Evolutionary conservation across 2,888 invertebrate genomes (phyloP).

Genomic region (Rotaria sp.): DNA sequence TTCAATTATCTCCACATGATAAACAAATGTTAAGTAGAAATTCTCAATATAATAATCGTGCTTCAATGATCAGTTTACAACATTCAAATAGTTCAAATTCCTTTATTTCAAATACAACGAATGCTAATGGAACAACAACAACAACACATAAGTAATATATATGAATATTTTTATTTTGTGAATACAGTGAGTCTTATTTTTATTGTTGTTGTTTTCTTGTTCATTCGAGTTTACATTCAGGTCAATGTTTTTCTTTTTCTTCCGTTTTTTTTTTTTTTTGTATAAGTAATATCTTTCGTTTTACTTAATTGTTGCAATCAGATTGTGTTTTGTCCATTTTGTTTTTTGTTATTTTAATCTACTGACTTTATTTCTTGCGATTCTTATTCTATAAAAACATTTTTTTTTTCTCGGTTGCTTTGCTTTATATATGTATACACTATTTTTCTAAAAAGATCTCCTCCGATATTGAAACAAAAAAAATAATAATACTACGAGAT

Average conservation of each 20-base stretch:
- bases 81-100: constrained; percentile 12
- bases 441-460: not conserved
- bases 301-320: not conserved
- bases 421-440: not conserved
- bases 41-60: not conserved
- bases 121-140: not conserved
- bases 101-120: not conserved
- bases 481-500: not conserved
- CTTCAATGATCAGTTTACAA: constrained; percentile 16
- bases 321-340: not conserved
- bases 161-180: not conserved
- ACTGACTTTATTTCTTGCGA: not conserved
- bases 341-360: not conserved
- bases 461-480: not conserved
- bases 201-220: not conserved
- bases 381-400: not conserved
- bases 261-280: not conserved
- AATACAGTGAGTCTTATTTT: constrained; percentile 11
- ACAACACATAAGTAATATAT: not conserved
- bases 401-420: not conserved
- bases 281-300: not conserved
- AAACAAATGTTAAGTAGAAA: not conserved
- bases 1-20: not conserved
- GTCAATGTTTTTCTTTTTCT: not conserved
- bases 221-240: not conserved